These are phyloP conservation scores for Tauraco hartlaubi DNA, from an alignment of 2,797 vertebrate species.

Conservation along the genomic window DNA sequence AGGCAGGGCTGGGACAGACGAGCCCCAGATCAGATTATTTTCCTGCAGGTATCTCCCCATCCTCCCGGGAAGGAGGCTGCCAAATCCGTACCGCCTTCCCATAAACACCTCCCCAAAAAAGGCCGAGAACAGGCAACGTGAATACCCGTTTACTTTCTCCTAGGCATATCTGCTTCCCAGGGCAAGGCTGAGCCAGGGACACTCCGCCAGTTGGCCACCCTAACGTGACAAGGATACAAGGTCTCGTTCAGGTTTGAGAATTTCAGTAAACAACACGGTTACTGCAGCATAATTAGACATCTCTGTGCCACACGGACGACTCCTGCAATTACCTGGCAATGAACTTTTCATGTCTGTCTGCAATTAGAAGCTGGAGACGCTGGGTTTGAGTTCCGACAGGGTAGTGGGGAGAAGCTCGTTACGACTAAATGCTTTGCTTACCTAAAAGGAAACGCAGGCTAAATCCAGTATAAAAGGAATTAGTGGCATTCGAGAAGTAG, in stretches of 20 bases:
- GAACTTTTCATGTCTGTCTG: neutral
- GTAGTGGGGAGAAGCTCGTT: neutral
- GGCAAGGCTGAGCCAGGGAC: neutral
- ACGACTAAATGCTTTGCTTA: neutral
- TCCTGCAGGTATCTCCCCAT: neutral
- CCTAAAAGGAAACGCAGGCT: neutral
- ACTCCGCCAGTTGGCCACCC: neutral
- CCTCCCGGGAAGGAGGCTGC: neutral
- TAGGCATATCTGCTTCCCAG: neutral
- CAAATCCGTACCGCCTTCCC: neutral
- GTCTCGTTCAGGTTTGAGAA: neutral
- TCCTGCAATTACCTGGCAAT: neutral
- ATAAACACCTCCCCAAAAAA: neutral
- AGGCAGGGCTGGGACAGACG: neutral
- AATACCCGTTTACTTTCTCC: neutral
- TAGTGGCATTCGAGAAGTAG: neutral
- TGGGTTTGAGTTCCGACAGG: neutral
- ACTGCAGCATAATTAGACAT: neutral
- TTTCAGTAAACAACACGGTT: slow-evolving; percentile 16
- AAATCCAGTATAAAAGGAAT: neutral
- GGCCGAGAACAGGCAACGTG: neutral
- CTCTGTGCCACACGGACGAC: neutral
- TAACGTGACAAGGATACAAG: neutral
- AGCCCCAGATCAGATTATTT: neutral
- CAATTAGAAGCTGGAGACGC: neutral